Evolutionary conservation across 1,140 invertebrate species (phyloP).

Genomic region (Myzus persicae): DNA sequence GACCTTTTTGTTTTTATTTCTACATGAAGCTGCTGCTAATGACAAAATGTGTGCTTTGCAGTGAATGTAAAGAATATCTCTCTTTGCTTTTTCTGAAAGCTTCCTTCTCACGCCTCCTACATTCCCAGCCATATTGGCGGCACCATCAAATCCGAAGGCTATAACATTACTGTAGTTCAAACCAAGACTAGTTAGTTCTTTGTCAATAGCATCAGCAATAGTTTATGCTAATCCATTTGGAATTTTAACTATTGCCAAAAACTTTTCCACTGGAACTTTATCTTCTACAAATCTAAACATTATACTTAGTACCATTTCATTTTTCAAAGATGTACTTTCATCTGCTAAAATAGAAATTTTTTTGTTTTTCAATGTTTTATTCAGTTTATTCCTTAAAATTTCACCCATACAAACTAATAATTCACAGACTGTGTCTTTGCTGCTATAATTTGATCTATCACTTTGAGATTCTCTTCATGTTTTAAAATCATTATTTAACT

Average conservation of each 20-base stretch:
- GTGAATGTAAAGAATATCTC: constrained; percentile 34
- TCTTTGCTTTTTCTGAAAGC: constrained; percentile 29
- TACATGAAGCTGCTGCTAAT: not conserved
- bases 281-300: constrained; percentile 15
- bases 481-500: constrained; percentile 34
- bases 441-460: constrained; percentile 37
- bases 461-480: constrained; percentile 4
- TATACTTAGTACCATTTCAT: constrained; percentile 7
- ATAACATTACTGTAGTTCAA: constrained; percentile 25
- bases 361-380: constrained; percentile 36
- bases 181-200: not conserved
- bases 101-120: constrained; percentile 12
- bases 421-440: constrained; percentile 27
- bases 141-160: constrained; percentile 25
- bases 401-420: constrained; percentile 33
- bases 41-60: constrained; percentile 39
- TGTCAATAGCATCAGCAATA: constrained; percentile 5
- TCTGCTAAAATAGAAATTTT: constrained; percentile 34
- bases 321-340: constrained; percentile 29
- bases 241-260: constrained; percentile 3
- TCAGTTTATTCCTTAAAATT: constrained; percentile 10
- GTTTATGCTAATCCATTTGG: constrained; percentile 4
- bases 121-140: constrained; percentile 39
- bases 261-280: constrained; percentile 7
- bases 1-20: constrained; percentile 29